A percentile compares a stretch with the other conserved stretches of the same genome.
Evolutionary conservation across 2,797 vertebrate genomes (phyloP).

Genomic region (Salarias fasciatus): DNA sequence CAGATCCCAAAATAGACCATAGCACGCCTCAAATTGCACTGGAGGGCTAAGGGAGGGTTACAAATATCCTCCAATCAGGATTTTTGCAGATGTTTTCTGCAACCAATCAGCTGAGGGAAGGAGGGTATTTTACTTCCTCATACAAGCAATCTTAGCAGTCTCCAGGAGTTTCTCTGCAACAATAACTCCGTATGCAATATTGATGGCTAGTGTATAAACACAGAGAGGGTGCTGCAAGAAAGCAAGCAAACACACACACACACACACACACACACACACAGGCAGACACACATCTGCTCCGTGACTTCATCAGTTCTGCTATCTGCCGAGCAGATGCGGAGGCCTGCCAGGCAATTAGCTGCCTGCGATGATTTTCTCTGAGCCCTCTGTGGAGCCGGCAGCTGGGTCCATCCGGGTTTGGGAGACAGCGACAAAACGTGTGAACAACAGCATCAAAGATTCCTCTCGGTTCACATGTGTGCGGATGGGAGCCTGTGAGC

Average conservation of each 20-base stretch:
- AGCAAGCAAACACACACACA: conserved; percentile 31
- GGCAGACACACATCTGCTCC: conserved; percentile 78
- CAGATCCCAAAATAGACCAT: conserved; percentile 6
- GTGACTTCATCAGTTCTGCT: conserved; percentile 79
- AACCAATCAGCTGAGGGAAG: conserved; percentile 53
- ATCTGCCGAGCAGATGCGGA: conserved; percentile 82
- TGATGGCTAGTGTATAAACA: conserved; percentile 69
- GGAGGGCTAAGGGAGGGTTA: conserved; percentile 12
- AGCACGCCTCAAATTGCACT: conserved; percentile 25
- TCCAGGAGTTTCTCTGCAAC: conserved; percentile 63
- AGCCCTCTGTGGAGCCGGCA: conserved; percentile 71
- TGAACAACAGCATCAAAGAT: conserved; percentile 70
- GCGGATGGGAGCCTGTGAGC: conserved; percentile 28
- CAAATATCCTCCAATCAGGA: conserved; percentile 50
- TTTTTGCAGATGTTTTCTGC: conserved; percentile 37
- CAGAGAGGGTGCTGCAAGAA: conserved; percentile 50
- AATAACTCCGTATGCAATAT: conserved; percentile 73
- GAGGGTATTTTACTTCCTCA: conserved; percentile 62
- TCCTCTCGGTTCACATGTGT: conserved; percentile 32
- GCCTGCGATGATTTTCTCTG: conserved; percentile 80
- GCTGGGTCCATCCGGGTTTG: conserved; percentile 73
- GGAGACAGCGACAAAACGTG: conserved; percentile 50
- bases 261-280: background rate
- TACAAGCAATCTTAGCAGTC: conserved; percentile 58
- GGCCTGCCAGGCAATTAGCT: conserved; percentile 84